Evolutionary conservation across 35 echinoderm and acorn worm genomes (phyloP).

Genomic region (Diadema setosum): DNA sequence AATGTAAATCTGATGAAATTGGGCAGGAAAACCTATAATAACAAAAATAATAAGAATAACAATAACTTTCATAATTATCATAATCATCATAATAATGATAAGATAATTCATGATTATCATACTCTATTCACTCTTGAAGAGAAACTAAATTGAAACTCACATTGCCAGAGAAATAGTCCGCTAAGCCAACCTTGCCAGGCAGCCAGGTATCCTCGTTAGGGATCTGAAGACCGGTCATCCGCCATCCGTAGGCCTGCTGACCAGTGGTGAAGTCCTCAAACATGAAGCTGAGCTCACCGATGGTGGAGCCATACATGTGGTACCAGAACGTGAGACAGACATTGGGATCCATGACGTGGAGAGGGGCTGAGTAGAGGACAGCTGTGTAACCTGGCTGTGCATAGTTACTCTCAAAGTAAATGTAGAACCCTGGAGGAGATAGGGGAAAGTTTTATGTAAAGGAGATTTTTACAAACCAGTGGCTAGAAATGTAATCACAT

Average conservation of each 20-base stretch:
- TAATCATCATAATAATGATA: too few relatives aligned
- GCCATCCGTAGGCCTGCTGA: background rate
- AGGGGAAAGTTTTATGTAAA: too few relatives aligned
- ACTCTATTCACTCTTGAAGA: too few relatives aligned
- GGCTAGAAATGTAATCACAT: too few relatives aligned
- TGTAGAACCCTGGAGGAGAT: background rate
- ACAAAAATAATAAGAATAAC: too few relatives aligned
- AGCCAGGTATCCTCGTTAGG: background rate
- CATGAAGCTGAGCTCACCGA: conserved; percentile 39
- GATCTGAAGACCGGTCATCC: background rate
- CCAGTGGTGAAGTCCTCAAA: background rate
- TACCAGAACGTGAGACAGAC: conserved; percentile 80
- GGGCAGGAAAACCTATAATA: too few relatives aligned
- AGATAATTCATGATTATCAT: too few relatives aligned
- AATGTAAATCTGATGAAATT: too few relatives aligned
- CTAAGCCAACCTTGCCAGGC: background rate
- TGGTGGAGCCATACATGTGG: conserved; percentile 77
- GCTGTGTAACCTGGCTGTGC: background rate
- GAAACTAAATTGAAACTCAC: too few relatives aligned
- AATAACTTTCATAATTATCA: too few relatives aligned
- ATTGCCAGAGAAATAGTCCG: too few relatives aligned
- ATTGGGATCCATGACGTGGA: background rate
- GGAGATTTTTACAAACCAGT: too few relatives aligned
- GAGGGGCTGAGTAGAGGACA: background rate
- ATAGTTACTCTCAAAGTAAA: background rate